Evolutionary conservation across 2,797 vertebrate species (phyloP).

Genomic region (Rhinichthys osculus): DNA sequence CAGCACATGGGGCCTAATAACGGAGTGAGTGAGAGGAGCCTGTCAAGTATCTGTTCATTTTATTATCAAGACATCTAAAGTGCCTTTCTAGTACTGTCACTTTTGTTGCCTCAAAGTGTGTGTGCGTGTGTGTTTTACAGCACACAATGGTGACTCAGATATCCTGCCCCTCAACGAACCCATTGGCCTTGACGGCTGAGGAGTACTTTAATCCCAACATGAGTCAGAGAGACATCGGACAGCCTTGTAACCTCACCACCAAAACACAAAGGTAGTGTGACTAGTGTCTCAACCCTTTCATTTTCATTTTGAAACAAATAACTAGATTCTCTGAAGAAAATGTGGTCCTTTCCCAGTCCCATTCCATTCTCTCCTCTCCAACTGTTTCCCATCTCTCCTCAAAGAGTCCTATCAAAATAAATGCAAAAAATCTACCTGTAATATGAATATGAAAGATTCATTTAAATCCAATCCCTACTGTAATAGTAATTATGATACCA

Average conservation of each 20-base stretch:
- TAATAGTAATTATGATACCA: background rate
- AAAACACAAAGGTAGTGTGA: slow-evolving; percentile 94
- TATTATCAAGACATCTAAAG: slow-evolving; percentile 20
- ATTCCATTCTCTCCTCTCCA: background rate
- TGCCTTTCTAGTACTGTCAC: background rate
- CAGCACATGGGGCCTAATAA: slow-evolving; percentile 96
- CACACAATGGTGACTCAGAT: slow-evolving; percentile 95
- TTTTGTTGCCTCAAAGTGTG: background rate
- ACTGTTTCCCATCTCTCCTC: background rate
- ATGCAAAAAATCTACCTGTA: background rate
- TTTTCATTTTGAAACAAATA: background rate
- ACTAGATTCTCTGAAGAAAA: background rate
- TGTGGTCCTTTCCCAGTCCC: background rate
- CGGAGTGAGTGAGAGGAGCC: slow-evolving; percentile 80
- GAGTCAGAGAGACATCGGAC: slow-evolving; percentile 90
- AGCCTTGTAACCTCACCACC: slow-evolving; percentile 94
- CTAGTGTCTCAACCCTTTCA: background rate
- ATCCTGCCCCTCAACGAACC: slow-evolving; percentile 87
- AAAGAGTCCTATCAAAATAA: background rate
- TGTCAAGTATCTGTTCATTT: background rate
- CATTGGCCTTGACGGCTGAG: slow-evolving; percentile 90
- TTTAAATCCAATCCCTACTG: background rate
- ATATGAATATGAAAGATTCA: background rate
- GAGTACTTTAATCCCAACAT: slow-evolving; percentile 94
- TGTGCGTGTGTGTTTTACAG: slow-evolving; percentile 39